Conservation (phyloP, 2,888 invertebrate species). For the Lochmaea capreae region DNA sequence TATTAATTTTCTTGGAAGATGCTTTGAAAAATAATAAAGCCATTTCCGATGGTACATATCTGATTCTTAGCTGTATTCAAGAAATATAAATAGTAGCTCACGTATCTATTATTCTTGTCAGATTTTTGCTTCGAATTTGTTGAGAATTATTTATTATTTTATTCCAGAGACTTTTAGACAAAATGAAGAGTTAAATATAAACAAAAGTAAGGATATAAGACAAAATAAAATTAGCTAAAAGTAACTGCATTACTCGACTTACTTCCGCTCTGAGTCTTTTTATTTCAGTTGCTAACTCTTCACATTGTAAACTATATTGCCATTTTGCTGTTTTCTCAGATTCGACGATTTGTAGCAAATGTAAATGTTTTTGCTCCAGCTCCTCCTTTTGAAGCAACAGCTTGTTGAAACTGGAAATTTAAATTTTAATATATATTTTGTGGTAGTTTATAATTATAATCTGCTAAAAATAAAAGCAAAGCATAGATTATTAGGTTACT, state of each 20-base stretch:
- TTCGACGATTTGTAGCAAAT: slow-evolving; percentile 89
- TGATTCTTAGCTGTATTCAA: too few species aligned
- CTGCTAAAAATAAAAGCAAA: neutral
- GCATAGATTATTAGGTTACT: neutral
- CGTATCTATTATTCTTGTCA: neutral
- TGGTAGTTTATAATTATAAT: neutral
- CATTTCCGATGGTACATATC: too few species aligned
- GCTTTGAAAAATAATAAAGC: too few species aligned
- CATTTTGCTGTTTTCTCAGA: slow-evolving; percentile 93
- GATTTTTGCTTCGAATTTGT: neutral
- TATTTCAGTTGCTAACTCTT: slow-evolving; percentile 88
- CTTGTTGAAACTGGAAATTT: slow-evolving; percentile 82
- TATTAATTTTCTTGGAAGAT: too few species aligned
- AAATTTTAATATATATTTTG: neutral
- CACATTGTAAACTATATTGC: slow-evolving; percentile 94
- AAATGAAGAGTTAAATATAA: neutral
- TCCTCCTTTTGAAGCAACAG: slow-evolving; percentile 89
- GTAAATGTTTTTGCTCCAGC: slow-evolving; percentile 91
- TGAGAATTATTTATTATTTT: too few species aligned
- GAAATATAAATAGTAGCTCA: neutral
- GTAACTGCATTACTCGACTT: slow-evolving; percentile 34
- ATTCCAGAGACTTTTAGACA: neutral
- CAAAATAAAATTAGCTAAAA: neutral
- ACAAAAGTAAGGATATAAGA: neutral
- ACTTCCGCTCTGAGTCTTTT: slow-evolving; percentile 91